Percentiles rank a stretch among this genome's conserved stretches.
Conservation (phyloP, 2,888 invertebrate species). For the Crocallis elinguaria region DNA sequence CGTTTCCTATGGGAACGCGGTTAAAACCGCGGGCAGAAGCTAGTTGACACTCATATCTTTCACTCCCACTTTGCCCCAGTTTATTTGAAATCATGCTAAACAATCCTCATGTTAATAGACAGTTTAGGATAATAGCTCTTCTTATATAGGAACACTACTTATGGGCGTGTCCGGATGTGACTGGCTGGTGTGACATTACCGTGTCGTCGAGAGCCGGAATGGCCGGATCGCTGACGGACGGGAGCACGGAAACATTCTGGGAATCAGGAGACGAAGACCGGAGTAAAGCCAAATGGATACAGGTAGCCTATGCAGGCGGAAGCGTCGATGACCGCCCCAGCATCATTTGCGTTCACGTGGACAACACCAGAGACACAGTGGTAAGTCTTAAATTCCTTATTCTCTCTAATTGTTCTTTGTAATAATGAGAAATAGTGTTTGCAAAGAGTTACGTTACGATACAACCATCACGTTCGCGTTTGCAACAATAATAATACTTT, state of each 20-base stretch:
- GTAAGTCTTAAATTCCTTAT: slow-evolving; percentile 79
- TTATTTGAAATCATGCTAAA: too few species aligned
- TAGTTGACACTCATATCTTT: too few species aligned
- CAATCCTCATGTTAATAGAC: too few species aligned
- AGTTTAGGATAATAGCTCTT: background rate
- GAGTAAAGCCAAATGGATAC: slow-evolving; percentile 95
- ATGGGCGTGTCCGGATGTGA: slow-evolving; percentile 90
- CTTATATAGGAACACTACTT: slow-evolving; percentile 79
- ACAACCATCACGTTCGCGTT: too few species aligned
- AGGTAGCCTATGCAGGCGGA: slow-evolving; percentile 75
- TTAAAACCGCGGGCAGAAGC: too few species aligned
- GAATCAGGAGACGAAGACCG: slow-evolving; percentile 99
- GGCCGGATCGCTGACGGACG: slow-evolving; percentile 96
- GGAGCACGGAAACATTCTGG: slow-evolving; percentile 99
- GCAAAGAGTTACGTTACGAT: too few species aligned
- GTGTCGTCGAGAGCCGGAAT: slow-evolving; percentile 97
- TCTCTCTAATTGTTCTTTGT: too few species aligned
- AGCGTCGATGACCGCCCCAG: slow-evolving; percentile 85
- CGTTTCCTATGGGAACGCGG: too few species aligned
- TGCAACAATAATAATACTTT: too few species aligned
- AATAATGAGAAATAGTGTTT: too few species aligned
- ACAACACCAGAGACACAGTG: slow-evolving; percentile 96
- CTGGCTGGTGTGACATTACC: slow-evolving; percentile 90
- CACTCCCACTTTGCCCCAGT: too few species aligned
- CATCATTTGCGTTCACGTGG: slow-evolving; percentile 94